These are phyloP conservation scores for Zygaena filipendulae DNA, from an alignment of 2,888 invertebrate species.

Conservation along the genomic window DNA sequence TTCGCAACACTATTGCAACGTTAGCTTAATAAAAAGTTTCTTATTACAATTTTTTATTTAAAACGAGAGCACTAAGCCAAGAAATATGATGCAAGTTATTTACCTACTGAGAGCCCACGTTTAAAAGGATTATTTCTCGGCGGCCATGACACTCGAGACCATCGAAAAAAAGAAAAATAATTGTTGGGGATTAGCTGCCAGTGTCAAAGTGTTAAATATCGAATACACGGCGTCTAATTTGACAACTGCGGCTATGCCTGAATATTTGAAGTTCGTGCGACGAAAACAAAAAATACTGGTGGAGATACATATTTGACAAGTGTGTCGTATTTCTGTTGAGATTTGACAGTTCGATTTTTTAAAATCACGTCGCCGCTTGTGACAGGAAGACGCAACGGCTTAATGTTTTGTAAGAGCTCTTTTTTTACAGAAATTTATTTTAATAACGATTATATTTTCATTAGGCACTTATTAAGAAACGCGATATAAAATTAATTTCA, in stretches of 20 bases:
- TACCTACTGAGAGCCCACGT: conserved; percentile 28
- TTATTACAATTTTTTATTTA: conserved; percentile 38
- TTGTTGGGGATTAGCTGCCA: conserved; percentile 63
- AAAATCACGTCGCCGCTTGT: conserved; percentile 32
- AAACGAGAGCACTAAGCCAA: conserved; percentile 26
- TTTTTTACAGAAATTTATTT: conserved; percentile 25
- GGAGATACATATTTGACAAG: conserved; percentile 45
- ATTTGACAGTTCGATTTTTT: conserved; percentile 58
- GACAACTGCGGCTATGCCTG: conserved; percentile 53
- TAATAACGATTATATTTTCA: conserved; percentile 42
- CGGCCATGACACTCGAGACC: conserved; percentile 54
- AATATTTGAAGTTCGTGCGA: conserved; percentile 14
- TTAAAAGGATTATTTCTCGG: conserved; percentile 61
- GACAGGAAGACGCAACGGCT: conserved; percentile 33
- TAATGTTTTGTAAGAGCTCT: conserved; percentile 24
- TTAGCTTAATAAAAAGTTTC: conserved; percentile 26
- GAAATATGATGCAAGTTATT: conserved; percentile 55
- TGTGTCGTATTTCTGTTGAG: conserved; percentile 57
- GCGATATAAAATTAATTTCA: too few species aligned
- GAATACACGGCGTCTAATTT: conserved; percentile 61
- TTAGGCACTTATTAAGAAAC: too few species aligned
- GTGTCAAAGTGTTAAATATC: conserved; percentile 70
- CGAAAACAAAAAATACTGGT: conserved; percentile 38
- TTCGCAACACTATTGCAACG: conserved; percentile 2
- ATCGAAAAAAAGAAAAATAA: conserved; percentile 43